Evolutionary conservation across 2,888 invertebrate genomes (phyloP).

Genomic region (Ophraella communa): DNA sequence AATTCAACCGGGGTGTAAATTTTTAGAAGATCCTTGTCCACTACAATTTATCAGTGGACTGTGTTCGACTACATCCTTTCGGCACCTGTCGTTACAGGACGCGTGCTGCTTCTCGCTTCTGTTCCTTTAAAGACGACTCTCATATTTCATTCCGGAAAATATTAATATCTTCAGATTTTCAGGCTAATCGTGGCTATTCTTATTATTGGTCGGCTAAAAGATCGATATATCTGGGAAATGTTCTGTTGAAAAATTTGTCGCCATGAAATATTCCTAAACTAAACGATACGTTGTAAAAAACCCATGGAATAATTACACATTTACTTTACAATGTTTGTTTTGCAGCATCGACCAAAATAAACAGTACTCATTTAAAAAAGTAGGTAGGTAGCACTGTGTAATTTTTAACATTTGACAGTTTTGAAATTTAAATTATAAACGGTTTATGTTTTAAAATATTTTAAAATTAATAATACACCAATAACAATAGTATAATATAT

Average conservation of each 20-base stretch:
- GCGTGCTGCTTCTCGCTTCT: conserved; percentile 35
- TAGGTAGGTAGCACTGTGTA: too few relatives aligned
- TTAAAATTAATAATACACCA: too few relatives aligned
- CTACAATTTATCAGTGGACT: conserved; percentile 57
- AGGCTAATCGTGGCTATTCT: conserved; percentile 22
- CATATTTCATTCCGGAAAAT: conserved; percentile 55
- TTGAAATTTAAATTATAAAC: too few relatives aligned
- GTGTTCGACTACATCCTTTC: conserved; percentile 48
- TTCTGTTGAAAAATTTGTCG: neutral
- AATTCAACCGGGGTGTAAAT: conserved; percentile 49
- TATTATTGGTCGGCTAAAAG: conserved; percentile 14
- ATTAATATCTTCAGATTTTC: conserved; percentile 46
- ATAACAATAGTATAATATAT: too few relatives aligned
- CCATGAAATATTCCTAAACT: neutral
- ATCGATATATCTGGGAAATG: conserved; percentile 5
- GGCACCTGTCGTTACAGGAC: conserved; percentile 57
- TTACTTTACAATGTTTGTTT: too few relatives aligned
- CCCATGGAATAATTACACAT: too few relatives aligned
- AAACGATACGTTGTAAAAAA: too few relatives aligned
- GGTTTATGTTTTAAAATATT: too few relatives aligned
- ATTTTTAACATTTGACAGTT: too few relatives aligned
- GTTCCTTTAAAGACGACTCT: conserved; percentile 42
- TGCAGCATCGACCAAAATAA: too few relatives aligned
- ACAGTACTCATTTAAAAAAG: too few relatives aligned
- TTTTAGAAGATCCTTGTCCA: conserved; percentile 48